Evolutionary conservation across 1,140 invertebrate genomes (phyloP).

Genomic region (Neomicropteryx cornuta): DNA sequence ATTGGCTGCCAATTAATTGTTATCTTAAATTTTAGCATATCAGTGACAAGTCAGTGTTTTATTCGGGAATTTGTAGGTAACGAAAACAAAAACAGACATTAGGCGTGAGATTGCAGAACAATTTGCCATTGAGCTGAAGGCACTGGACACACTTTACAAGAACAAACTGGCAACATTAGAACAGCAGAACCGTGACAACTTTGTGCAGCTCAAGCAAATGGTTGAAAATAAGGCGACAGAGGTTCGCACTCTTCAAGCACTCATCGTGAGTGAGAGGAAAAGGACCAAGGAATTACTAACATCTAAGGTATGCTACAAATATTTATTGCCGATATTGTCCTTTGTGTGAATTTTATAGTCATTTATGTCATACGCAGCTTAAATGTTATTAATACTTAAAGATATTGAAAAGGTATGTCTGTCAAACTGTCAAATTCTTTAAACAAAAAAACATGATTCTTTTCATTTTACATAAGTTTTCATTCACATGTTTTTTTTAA

Average conservation of each 20-base stretch:
- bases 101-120: constrained; percentile 45
- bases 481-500: too few species aligned
- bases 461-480: too few species aligned
- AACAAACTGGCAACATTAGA: constrained; percentile 36
- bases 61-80: constrained; percentile 14
- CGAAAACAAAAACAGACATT: constrained; percentile 39
- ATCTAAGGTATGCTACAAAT: too few species aligned
- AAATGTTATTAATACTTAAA: too few species aligned
- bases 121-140: constrained; percentile 42
- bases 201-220: constrained; percentile 34
- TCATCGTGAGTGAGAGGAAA: constrained; percentile 40
- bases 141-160: constrained; percentile 35
- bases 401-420: too few species aligned
- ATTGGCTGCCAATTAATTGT: too few species aligned
- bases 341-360: too few species aligned
- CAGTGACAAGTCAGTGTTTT: not conserved
- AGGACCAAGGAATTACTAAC: constrained; percentile 39
- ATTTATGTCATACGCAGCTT: too few species aligned
- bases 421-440: too few species aligned
- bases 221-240: constrained; percentile 41
- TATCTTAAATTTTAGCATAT: constrained; percentile 1
- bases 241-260: constrained; percentile 41
- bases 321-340: too few species aligned
- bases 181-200: constrained; percentile 27
- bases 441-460: too few species aligned